These are phyloP conservation scores for Micropoecilia bifurca DNA, from an alignment of 2,797 vertebrate species.

Conservation along the genomic window DNA sequence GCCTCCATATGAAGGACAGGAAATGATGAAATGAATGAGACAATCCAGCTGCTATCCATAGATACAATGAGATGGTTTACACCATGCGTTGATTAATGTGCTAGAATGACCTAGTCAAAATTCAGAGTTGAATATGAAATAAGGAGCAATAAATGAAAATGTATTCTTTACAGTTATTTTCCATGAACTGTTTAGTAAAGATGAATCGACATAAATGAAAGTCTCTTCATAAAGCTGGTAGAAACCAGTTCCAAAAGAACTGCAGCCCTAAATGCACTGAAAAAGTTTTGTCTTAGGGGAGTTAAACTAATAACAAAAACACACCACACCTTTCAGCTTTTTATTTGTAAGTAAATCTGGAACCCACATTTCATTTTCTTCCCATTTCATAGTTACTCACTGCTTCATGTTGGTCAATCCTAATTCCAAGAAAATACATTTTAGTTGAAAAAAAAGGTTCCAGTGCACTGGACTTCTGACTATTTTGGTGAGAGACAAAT, in stretches of 20 bases:
- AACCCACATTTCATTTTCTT: background rate
- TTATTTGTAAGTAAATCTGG: background rate
- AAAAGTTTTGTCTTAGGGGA: background rate
- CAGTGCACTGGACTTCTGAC: background rate
- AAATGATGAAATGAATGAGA: background rate
- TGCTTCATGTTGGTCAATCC: background rate
- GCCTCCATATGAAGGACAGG: background rate
- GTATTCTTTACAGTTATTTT: background rate
- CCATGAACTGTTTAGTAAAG: background rate
- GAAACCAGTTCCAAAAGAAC: background rate
- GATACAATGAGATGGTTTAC: background rate
- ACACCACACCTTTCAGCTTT: background rate
- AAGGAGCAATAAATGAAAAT: background rate
- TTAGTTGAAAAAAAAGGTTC: background rate
- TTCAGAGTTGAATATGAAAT: background rate
- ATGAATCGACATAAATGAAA: background rate
- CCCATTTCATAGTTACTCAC: background rate
- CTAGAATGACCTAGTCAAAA: background rate
- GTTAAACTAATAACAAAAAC: background rate
- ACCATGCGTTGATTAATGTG: background rate
- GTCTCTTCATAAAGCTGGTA: background rate
- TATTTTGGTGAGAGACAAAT: background rate
- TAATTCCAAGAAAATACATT: background rate
- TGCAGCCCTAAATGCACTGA: background rate
- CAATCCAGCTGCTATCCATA: background rate